A percentile compares a stretch with the other conserved stretches of the same genome.
Conservation (phyloP, 2,113 vertebrate species). For the Phylloscopus trochiloides region DNA sequence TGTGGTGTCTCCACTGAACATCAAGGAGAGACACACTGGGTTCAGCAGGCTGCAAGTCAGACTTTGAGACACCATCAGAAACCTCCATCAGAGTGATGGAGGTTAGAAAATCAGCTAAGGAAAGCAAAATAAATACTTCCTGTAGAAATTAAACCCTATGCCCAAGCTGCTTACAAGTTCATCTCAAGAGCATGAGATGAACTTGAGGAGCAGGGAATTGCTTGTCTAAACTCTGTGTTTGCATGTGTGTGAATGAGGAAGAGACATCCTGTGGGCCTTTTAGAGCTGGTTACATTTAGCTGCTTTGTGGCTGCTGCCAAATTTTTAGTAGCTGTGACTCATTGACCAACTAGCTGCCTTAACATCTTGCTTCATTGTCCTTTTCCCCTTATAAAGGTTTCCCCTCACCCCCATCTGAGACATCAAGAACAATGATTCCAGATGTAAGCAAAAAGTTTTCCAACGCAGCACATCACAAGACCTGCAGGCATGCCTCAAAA, state of each 20-base stretch:
- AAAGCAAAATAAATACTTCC: background rate
- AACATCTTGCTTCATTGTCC: slow-evolving; percentile 33
- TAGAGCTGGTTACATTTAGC: slow-evolving; percentile 21
- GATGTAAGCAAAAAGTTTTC: background rate
- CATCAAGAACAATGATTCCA: slow-evolving; percentile 20
- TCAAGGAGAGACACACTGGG: background rate
- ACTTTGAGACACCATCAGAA: background rate
- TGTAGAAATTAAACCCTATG: background rate
- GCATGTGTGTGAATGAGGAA: background rate
- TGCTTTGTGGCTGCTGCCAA: slow-evolving; percentile 30
- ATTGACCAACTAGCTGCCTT: background rate
- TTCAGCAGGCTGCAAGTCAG: background rate
- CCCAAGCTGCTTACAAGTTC: background rate
- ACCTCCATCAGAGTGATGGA: background rate
- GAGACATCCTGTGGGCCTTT: background rate
- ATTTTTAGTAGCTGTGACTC: slow-evolving; percentile 37
- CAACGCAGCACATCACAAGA: background rate
- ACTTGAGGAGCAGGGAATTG: background rate
- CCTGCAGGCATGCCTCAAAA: background rate
- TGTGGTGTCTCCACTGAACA: background rate
- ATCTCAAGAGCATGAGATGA: background rate
- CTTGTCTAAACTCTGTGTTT: background rate
- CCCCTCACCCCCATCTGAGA: background rate
- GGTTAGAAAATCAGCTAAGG: background rate
- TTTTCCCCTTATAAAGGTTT: slow-evolving; percentile 19